Evolutionary conservation across 2,888 invertebrate species (phyloP).

Genomic region (Melinopterus prodromus): DNA sequence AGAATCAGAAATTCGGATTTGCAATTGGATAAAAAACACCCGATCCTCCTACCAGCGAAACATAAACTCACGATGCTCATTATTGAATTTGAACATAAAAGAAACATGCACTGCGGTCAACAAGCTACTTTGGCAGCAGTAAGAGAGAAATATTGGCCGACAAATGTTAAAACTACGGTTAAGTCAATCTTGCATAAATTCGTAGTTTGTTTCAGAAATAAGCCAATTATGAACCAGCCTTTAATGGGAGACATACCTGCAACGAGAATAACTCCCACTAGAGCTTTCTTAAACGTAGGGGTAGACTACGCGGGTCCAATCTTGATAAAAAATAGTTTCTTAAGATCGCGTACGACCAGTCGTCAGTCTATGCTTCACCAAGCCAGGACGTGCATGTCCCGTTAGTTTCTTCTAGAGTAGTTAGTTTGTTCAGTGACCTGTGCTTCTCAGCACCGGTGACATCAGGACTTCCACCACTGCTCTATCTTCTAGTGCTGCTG

Average conservation of each 20-base stretch:
- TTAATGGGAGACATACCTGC: conserved; percentile 48
- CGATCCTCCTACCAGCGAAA: conserved; percentile 23
- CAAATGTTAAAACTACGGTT: not conserved
- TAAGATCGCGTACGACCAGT: conserved; percentile 7
- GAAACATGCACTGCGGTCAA: conserved; percentile 27
- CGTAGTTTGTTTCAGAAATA: conserved; percentile 31
- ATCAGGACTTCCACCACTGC: too few species aligned
- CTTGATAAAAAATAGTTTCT: conserved; percentile 38
- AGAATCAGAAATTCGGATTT: conserved; percentile 20
- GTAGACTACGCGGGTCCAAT: conserved; percentile 49
- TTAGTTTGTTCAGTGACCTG: too few species aligned
- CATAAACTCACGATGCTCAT: conserved; percentile 29
- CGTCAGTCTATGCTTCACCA: too few species aligned
- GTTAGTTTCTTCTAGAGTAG: too few species aligned
- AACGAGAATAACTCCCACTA: conserved; percentile 40
- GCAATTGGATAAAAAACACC: conserved; percentile 27
- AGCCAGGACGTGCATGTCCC: too few species aligned
- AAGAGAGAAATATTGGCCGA: conserved; percentile 29
- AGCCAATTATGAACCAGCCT: conserved; percentile 25
- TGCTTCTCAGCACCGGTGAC: too few species aligned
- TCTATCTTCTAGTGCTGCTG: too few species aligned
- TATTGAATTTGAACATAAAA: conserved; percentile 21
- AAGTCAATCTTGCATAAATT: conserved; percentile 29
- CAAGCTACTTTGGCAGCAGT: conserved; percentile 25
- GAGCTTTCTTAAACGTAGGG: conserved; percentile 46